Conservation (phyloP, 1,140 invertebrate genomes). For the Hetaerina americana region DNA sequence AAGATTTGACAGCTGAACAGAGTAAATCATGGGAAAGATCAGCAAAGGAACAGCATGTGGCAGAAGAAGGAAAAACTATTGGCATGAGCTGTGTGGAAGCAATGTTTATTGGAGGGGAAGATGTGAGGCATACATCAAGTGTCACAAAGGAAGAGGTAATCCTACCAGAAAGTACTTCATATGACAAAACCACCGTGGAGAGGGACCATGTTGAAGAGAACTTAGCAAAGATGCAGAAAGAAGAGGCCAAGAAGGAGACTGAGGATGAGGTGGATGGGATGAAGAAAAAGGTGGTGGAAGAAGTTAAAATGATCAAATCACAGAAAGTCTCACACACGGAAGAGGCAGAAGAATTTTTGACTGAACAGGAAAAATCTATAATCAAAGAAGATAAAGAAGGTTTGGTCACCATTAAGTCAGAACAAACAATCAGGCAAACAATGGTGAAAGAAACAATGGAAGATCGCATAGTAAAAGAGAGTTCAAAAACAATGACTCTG, state of each 20-base stretch:
- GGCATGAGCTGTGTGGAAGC: slow-evolving; percentile 4
- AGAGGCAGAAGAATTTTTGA: slow-evolving; percentile 16
- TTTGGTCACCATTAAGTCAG: background rate
- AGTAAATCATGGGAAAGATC: background rate
- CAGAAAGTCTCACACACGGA: slow-evolving; percentile 22
- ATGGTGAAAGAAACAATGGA: background rate
- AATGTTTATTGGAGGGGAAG: slow-evolving; percentile 4
- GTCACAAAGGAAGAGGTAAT: slow-evolving; percentile 16
- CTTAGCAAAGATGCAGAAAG: slow-evolving; percentile 14
- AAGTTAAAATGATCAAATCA: slow-evolving; percentile 12
- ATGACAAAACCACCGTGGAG: slow-evolving; percentile 4
- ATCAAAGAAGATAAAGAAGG: background rate
- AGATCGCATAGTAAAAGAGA: background rate
- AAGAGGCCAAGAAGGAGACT: slow-evolving; percentile 19
- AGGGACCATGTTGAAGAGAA: background rate
- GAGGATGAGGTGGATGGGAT: slow-evolving; percentile 14
- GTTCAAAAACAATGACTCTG: background rate
- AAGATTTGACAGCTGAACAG: background rate
- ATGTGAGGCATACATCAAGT: slow-evolving; percentile 21
- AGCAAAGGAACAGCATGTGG: slow-evolving; percentile 2
- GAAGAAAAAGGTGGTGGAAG: slow-evolving; percentile 7
- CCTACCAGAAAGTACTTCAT: background rate
- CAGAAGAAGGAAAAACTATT: background rate
- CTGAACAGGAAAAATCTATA: background rate
- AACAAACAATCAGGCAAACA: background rate